These are phyloP conservation scores for Folsomia manolachei DNA, from an alignment of 2,888 invertebrate genomes.

Conservation along the genomic window DNA sequence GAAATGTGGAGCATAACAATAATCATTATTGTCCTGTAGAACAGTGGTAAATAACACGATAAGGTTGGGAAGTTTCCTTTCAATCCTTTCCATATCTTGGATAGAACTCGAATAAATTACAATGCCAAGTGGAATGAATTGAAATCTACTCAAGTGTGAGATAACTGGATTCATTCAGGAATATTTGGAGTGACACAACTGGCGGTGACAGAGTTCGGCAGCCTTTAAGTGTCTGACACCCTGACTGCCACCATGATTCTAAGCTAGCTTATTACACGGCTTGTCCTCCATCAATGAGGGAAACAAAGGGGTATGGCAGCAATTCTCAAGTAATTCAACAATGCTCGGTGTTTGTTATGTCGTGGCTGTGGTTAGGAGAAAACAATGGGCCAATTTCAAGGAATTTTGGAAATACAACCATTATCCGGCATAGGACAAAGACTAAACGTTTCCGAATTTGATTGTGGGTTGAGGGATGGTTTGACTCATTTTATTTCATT, in stretches of 20 bases:
- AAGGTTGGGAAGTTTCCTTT: no score
- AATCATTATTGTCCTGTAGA: no score
- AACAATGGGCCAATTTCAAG: constrained; percentile 18
- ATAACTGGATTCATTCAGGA: no score
- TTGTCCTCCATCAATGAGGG: no score
- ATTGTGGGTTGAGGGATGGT: not conserved
- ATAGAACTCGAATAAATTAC: no score
- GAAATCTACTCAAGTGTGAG: constrained; percentile 18
- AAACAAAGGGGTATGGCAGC: not conserved
- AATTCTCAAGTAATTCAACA: not conserved
- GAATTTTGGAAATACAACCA: constrained; percentile 7
- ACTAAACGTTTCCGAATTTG: not conserved
- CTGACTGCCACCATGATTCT: no score
- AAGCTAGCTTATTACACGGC: no score
- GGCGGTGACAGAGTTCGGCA: not conserved
- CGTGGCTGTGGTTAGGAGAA: not conserved
- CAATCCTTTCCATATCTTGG: no score
- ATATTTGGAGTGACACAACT: no score
- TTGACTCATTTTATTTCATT: constrained; percentile 9
- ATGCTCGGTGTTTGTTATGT: not conserved
- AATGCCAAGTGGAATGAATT: constrained; percentile 2
- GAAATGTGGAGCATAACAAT: no score
- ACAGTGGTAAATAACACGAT: no score
- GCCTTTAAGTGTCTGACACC: not conserved
- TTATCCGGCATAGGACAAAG: not conserved